Conservation (phyloP, 1,140 invertebrate species). For the Drosophila persimilis region DNA sequence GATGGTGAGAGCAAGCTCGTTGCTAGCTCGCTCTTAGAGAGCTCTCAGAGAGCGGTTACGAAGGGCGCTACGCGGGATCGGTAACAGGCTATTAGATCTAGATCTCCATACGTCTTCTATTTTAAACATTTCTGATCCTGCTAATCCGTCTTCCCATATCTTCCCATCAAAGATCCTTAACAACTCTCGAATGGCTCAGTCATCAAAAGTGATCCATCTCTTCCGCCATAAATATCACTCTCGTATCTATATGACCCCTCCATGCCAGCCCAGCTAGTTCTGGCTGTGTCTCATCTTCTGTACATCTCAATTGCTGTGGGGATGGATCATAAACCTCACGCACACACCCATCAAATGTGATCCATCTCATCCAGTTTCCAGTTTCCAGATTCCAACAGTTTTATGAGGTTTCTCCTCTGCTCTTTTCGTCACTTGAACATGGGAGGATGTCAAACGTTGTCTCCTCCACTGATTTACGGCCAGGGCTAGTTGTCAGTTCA, state of each 20-base stretch:
- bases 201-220: constrained; percentile 2
- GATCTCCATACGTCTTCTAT: too few relatives aligned
- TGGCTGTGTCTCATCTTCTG: constrained; percentile 4
- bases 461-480: constrained; percentile 57
- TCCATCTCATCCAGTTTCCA: constrained; percentile 26
- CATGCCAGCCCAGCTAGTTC: neutral
- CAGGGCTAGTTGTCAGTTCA: constrained; percentile 16
- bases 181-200: neutral
- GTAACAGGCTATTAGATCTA: too few relatives aligned
- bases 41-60: too few relatives aligned
- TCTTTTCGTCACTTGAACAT: constrained; percentile 40
- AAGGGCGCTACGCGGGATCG: too few relatives aligned
- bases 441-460: constrained; percentile 29
- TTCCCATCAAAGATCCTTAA: neutral
- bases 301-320: constrained; percentile 35
- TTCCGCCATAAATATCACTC: constrained; percentile 8
- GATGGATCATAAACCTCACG: constrained; percentile 35
- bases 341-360: constrained; percentile 35
- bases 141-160: too few relatives aligned
- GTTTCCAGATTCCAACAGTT: constrained; percentile 12
- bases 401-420: constrained; percentile 35
- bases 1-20: too few relatives aligned
- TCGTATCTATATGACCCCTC: neutral
- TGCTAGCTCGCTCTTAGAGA: too few relatives aligned
- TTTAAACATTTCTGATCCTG: too few relatives aligned